These are phyloP conservation scores for Neodon shergylaensis DNA, from an alignment of 2,113 vertebrate species.

Conservation along the genomic window DNA sequence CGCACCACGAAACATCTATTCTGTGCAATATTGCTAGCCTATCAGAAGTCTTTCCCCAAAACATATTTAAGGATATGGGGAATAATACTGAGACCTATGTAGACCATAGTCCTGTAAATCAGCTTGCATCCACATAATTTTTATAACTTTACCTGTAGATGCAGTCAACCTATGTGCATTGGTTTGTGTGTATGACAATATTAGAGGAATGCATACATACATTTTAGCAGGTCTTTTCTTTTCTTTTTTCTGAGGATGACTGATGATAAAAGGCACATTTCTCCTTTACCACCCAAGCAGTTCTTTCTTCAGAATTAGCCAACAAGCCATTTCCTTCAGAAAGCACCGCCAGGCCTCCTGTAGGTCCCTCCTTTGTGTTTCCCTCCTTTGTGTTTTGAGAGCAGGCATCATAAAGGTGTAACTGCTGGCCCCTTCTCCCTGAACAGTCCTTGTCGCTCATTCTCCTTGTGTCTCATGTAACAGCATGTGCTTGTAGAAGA, in stretches of 20 bases:
- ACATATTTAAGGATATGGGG: background rate
- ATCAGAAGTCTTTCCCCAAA: background rate
- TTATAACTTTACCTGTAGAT: background rate
- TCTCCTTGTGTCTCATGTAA: background rate
- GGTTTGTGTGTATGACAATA: background rate
- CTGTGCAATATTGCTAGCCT: background rate
- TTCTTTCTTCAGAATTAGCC: conserved; percentile 41
- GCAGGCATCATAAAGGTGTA: background rate
- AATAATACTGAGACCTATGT: background rate
- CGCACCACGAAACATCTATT: background rate
- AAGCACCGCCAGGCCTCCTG: background rate
- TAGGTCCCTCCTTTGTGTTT: background rate
- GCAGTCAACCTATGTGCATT: background rate
- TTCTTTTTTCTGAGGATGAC: background rate
- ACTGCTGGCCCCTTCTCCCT: background rate
- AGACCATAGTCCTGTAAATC: background rate
- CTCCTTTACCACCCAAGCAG: background rate
- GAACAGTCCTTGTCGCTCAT: background rate
- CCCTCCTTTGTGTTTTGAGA: background rate
- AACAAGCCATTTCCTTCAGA: background rate
- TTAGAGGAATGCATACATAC: background rate
- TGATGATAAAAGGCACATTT: background rate
- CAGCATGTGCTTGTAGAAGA: background rate
- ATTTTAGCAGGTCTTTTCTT: conserved; percentile 20
- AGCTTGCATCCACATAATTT: background rate